phyloP scores from a whole-genome alignment of 2,888 invertebrate species.

The Napeogenes inachia region DNA sequence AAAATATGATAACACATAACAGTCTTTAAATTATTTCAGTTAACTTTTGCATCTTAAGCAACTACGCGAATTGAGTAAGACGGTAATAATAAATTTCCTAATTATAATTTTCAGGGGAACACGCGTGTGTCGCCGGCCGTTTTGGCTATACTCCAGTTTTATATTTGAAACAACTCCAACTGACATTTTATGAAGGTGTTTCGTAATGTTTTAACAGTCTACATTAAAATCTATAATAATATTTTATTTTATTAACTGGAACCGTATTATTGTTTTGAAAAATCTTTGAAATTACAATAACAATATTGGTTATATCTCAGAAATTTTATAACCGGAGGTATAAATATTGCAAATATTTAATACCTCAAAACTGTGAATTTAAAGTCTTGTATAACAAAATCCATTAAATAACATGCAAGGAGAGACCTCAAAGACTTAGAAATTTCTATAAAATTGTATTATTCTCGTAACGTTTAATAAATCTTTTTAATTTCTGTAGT shows the following conservation, averaged over 20 bases:
- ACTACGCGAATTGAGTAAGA: constrained; percentile 43
- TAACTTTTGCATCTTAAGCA: constrained; percentile 16
- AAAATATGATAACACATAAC: not conserved
- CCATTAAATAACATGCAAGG: too few species aligned
- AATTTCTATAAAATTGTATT: too few species aligned
- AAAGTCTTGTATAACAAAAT: too few species aligned
- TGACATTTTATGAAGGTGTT: constrained; percentile 56
- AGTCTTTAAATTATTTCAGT: constrained; percentile 6
- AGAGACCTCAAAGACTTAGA: too few species aligned
- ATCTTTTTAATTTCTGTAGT: too few species aligned
- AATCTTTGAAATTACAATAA: too few species aligned
- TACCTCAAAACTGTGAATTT: too few species aligned
- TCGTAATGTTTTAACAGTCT: constrained; percentile 24
- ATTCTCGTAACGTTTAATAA: too few species aligned
- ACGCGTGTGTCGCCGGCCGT: constrained; percentile 48
- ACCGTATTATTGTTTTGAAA: too few species aligned
- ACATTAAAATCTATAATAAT: not conserved
- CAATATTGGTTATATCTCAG: too few species aligned
- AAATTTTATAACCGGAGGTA: too few species aligned
- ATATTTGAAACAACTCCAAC: constrained; percentile 58
- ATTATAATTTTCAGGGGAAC: constrained; percentile 71
- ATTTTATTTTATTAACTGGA: not conserved
- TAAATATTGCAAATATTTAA: too few species aligned
- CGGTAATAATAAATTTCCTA: constrained; percentile 60
- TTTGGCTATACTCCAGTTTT: constrained; percentile 62